Evolutionary conservation across 2,888 invertebrate species (phyloP), one percentile per base, ranked within the genome.

Genomic region (Agrochola circellaris): DNA sequence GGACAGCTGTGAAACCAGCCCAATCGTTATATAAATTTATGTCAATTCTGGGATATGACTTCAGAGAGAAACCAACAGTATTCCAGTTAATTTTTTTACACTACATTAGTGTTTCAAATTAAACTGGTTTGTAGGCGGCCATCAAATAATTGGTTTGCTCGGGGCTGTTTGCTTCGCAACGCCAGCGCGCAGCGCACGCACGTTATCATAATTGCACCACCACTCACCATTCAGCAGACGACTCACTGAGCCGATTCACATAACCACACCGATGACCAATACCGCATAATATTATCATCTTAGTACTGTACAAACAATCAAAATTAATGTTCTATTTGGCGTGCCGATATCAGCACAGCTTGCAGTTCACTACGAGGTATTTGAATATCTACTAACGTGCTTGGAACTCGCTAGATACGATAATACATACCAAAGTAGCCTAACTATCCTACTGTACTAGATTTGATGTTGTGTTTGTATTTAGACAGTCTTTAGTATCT

Each of bases 101-200:
- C n/a, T n/a, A n/a, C n/a, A n/a, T n/a, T 54, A 11, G 23, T 64
- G 42, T 73, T n/a, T n/a, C n/a, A 62, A 83, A 79, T 82, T 89
- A 89, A 92, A 91, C 88, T 83, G 81, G 87, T 91, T 88, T 89
- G 87, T 84, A 77, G 77, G 78, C 81, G 75, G 66, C 65, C 81
- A 89, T 87, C 88, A 89, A 90, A 91, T 90, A 91, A 88, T 88
- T 87, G 77, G 75, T 73, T 65, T 76, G 75, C 72, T 78, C 68
- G 79, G 65, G 85, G 88, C 84, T 87, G 84, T 88, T 86, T 86
- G 83, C 79, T 66, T 65, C 76, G 66, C 60, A 65, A 72, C 75
- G 51, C 66, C 66, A 61, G 76, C 8, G 73, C 2, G 51, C 20
- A 7, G 20, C 73, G 65, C 73, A 77, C 62, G 42, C 77, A 75